Conservation (phyloP, 1,140 invertebrate species). For the Diorhabda sublineata region DNA sequence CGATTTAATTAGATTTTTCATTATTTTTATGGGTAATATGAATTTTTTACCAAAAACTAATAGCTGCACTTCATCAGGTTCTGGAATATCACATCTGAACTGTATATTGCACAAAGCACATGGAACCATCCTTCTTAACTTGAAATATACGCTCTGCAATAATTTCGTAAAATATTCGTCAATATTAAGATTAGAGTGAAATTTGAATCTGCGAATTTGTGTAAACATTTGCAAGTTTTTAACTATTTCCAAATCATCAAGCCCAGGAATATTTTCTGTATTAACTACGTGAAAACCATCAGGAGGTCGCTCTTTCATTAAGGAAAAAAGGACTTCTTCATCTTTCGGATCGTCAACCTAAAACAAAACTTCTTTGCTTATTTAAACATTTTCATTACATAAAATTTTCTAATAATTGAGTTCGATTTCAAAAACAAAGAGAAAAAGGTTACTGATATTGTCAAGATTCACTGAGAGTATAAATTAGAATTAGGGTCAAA, state of each 20-base stretch:
- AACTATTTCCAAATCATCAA: conserved; percentile 62
- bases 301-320: conserved; percentile 74
- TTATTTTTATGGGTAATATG: no score
- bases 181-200: conserved; percentile 63
- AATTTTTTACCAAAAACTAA: conserved; percentile 58
- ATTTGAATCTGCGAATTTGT: conserved; percentile 73
- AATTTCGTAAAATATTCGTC: conserved; percentile 52
- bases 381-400: no score
- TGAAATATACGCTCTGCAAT: conserved; percentile 77
- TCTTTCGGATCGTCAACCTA: conserved; percentile 82
- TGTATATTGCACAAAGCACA: conserved; percentile 75
- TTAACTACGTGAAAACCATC: conserved; percentile 81
- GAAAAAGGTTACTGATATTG: no score
- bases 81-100: conserved; percentile 76
- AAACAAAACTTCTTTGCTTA: no score
- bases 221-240: conserved; percentile 85
- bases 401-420: no score
- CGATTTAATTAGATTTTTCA: no score
- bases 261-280: conserved; percentile 73
- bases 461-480: no score
- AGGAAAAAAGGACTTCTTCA: conserved; percentile 70
- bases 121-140: conserved; percentile 76
- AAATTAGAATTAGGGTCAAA: no score
- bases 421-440: no score
- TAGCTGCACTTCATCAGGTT: conserved; percentile 87